These are phyloP conservation scores for Astropecten irregularis DNA, from an alignment of 53 echinoderm and acorn worm species.

Conservation along the genomic window DNA sequence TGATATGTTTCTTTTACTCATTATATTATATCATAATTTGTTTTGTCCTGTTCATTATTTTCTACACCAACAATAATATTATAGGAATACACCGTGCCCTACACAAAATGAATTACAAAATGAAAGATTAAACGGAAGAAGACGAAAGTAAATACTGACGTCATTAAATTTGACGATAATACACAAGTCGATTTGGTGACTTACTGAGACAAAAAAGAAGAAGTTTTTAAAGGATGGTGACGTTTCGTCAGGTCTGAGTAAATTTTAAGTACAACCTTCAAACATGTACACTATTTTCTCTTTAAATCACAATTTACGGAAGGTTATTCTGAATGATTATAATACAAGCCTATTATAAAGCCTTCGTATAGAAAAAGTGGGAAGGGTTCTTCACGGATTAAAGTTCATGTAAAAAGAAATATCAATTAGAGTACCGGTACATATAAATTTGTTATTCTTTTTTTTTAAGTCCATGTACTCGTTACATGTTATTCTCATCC, in stretches of 20 bases:
- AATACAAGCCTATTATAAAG: slow-evolving; percentile 46
- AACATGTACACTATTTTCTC: not conserved
- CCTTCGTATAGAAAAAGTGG: slow-evolving; percentile 22
- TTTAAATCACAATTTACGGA: not conserved
- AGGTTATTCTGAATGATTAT: slow-evolving; percentile 17
- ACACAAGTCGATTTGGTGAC: not conserved
- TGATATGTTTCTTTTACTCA: slow-evolving; percentile 1
- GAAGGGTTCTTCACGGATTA: not conserved
- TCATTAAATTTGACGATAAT: not conserved
- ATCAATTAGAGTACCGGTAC: not conserved
- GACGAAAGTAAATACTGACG: not conserved
- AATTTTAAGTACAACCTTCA: slow-evolving; percentile 8
- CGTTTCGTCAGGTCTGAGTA: too few relatives aligned
- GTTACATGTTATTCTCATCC: not conserved
- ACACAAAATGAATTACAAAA: slow-evolving; percentile 4
- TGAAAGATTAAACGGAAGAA: slow-evolving; percentile 14
- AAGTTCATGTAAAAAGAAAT: not conserved
- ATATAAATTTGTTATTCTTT: not conserved
- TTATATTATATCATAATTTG: slow-evolving; percentile 49
- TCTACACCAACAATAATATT: slow-evolving; percentile 40
- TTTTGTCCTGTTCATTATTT: slow-evolving; percentile 47
- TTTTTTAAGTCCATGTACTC: not conserved
- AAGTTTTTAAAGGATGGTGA: too few relatives aligned
- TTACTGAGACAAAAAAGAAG: not conserved
- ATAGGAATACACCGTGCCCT: slow-evolving; percentile 48